Base-by-base conservation (phyloP, 1,140 invertebrate genomes). In the Piezodorus guildinii region DNA sequence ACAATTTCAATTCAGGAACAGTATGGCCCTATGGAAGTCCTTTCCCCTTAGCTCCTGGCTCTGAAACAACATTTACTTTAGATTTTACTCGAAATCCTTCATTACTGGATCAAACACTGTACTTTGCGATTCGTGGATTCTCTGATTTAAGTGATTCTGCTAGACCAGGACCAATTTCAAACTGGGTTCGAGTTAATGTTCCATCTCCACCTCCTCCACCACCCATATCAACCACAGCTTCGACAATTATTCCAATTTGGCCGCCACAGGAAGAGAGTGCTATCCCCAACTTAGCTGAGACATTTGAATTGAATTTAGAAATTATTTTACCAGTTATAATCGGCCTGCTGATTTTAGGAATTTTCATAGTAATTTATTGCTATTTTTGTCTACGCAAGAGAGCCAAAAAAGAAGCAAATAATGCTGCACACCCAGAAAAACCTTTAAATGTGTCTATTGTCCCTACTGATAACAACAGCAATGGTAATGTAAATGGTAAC, bases 61-160 rank as follows among this genome's bases (percentile, higher is more conserved):
- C 74, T 10, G 74, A 77, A 67, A 75, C 75, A 0, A 70, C 73
- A 0, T 77, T 76, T 63, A 75, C 74, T 1, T 30, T 79, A 4
- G 76, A 80, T 62, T 72, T 80, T 59, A 72, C 72, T 1, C 71
- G 75, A 15, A 73, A 75, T 30, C 73, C 73, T 4, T 71, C 72
- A 12, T 69, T 79, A 0, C 63, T 78, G 14, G 78, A 79, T 61
- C 71, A 72, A 64, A 73, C 75, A 0, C 67, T 78, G 34, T 82
- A 76, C 67, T 77, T 83, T 65, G 77, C 78, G 17, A 70, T 84
- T 3, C 71, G 79, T 30, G 78, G 79, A 0, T 76, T 78, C 56
- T 68, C 70, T 3, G 72, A 73, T 45, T 15, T 56, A 4, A 69
- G 66, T 0, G 62, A 68, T 6, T 70, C 75, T 61, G 64, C 71